Evolutionary conservation across 2,888 invertebrate species (phyloP).

Genomic region (Hypsopygia costalis): DNA sequence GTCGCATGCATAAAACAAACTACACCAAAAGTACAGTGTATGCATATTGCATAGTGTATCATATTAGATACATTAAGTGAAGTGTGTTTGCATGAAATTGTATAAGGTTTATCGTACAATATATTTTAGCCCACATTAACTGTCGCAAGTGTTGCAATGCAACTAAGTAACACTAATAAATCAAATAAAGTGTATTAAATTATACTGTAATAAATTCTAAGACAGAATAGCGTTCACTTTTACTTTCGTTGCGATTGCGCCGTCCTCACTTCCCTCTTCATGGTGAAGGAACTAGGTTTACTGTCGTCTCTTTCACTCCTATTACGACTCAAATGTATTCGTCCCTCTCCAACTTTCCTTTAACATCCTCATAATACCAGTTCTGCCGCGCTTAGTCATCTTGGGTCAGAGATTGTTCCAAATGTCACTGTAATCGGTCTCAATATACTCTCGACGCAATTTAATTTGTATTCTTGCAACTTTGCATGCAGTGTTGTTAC

Average conservation of each 20-base stretch:
- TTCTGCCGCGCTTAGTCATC: conserved; percentile 66
- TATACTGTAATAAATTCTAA: conserved; percentile 42
- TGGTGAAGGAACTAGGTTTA: conserved; percentile 41
- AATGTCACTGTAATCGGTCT: conserved; percentile 58
- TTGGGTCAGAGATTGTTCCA: conserved; percentile 58
- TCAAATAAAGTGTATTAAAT: conserved; percentile 35
- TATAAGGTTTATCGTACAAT: no score
- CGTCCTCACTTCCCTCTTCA: conserved; percentile 54
- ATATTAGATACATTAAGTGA: no score
- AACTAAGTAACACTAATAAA: conserved; percentile 13
- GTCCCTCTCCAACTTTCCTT: conserved; percentile 43
- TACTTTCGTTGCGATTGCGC: conserved; percentile 61
- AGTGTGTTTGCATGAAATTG: no score
- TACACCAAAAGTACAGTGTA: no score
- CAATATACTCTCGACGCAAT: conserved; percentile 32
- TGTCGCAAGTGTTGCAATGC: conserved; percentile 3
- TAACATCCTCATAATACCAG: conserved; percentile 55
- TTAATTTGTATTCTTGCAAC: conserved; percentile 28
- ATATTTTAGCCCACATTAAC: not conserved
- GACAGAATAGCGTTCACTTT: conserved; percentile 61
- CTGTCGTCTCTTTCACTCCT: conserved; percentile 37
- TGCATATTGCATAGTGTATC: no score
- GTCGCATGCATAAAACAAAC: no score
- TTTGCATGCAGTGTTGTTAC: no score
- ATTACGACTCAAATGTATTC: conserved; percentile 16